Evolutionary conservation across 2,113 vertebrate genomes (phyloP).

Genomic region (Hylia prasina): DNA sequence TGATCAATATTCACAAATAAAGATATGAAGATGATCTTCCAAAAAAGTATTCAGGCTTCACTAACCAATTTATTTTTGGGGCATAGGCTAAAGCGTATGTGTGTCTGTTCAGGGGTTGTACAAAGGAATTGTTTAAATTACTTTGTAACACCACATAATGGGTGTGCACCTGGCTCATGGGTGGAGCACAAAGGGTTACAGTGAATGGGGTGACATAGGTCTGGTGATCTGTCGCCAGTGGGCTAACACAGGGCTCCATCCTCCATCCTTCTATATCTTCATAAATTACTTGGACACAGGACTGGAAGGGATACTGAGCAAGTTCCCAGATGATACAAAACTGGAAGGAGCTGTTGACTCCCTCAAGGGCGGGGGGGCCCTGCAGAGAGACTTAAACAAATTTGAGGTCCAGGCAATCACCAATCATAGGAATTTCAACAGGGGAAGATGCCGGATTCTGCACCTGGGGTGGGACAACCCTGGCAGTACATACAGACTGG

Average conservation of each 20-base stretch:
- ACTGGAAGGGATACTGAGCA: not conserved
- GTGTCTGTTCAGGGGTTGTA: not conserved
- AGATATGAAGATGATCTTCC: not conserved
- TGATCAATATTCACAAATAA: not conserved
- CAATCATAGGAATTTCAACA: not conserved
- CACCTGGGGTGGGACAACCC: rapidly evolving
- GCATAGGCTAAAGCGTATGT: not conserved
- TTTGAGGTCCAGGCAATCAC: not conserved
- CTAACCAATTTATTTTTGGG: not conserved
- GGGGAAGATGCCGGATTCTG: not conserved
- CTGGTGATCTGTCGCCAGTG: not conserved
- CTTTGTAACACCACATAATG: too few species aligned
- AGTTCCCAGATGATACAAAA: rapidly evolving
- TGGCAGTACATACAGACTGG: rapidly evolving
- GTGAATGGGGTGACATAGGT: not conserved
- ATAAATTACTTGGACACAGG: not conserved
- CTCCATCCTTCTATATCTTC: not conserved
- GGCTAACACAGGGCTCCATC: not conserved
- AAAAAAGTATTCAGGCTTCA: not conserved
- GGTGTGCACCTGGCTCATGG: not conserved
- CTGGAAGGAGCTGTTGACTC: not conserved
- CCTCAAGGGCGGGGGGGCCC: not conserved
- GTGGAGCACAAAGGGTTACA: not conserved
- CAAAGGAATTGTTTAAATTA: not conserved
- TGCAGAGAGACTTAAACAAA: not conserved